Evolutionary conservation across 2,113 vertebrate species (phyloP).

Genomic region (Excalfactoria chinensis): DNA sequence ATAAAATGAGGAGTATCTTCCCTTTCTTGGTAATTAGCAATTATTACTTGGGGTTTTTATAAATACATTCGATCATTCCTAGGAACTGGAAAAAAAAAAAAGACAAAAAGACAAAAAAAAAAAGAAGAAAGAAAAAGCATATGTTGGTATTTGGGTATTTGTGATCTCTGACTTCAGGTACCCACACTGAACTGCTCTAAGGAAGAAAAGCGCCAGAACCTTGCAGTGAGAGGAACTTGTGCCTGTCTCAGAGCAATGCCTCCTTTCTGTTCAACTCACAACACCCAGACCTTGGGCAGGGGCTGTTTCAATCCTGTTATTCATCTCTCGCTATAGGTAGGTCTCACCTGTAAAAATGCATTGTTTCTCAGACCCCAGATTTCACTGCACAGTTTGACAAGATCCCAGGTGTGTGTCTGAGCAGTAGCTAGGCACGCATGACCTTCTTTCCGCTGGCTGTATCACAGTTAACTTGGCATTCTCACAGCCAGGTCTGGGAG

Average conservation of each 20-base stretch:
- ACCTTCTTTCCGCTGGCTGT: background rate
- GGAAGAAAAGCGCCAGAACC: background rate
- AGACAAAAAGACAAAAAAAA: too few relatives aligned
- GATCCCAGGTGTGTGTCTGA: background rate
- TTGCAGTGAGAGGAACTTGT: background rate
- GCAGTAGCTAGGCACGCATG: background rate
- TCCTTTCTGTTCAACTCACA: background rate
- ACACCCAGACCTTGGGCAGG: background rate
- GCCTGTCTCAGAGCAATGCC: background rate
- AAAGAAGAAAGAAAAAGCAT: too few relatives aligned
- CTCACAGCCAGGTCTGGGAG: background rate
- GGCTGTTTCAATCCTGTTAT: background rate
- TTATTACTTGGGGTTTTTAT: constrained; percentile 1
- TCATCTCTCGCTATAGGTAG: background rate
- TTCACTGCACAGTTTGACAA: background rate
- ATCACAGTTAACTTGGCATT: background rate
- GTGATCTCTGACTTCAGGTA: background rate
- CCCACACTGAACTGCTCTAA: background rate
- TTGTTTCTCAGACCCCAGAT: background rate
- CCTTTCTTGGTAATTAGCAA: background rate
- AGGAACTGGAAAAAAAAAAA: background rate
- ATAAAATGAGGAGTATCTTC: constrained; percentile 15
- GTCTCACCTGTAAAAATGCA: background rate
- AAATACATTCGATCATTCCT: constrained; percentile 32
- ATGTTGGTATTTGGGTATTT: background rate